Conservation (phyloP, 2,888 invertebrate genomes). For the Ormyrus labotus region DNA sequence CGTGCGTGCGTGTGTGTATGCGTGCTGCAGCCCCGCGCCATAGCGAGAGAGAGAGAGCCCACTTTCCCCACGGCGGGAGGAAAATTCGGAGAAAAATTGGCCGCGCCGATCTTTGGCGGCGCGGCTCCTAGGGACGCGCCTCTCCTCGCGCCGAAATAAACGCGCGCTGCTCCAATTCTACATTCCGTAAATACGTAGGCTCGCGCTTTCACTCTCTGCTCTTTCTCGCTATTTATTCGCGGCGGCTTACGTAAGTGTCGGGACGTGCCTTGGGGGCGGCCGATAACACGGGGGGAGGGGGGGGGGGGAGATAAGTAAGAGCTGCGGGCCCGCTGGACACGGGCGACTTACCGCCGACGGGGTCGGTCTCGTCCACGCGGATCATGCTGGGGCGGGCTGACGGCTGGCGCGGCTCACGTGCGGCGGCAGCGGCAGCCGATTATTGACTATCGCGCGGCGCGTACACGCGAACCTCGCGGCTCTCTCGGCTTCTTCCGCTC, state of each 20-base stretch:
- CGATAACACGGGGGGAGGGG: too few species aligned
- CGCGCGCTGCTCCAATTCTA: slow-evolving; percentile 45
- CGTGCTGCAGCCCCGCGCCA: too few species aligned
- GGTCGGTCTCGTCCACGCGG: slow-evolving; percentile 92
- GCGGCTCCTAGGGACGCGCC: neutral
- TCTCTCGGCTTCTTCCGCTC: slow-evolving; percentile 19
- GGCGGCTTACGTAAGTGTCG: neutral
- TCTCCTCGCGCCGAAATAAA: slow-evolving; percentile 36
- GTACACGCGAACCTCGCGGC: slow-evolving; percentile 48
- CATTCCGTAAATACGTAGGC: slow-evolving; percentile 47
- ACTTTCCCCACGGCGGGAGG: too few species aligned
- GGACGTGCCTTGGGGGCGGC: too few species aligned
- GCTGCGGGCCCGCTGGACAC: neutral
- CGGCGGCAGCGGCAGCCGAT: slow-evolving; percentile 62
- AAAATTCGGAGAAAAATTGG: too few species aligned
- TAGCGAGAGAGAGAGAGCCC: too few species aligned
- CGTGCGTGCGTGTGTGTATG: too few species aligned
- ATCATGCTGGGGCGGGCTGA: slow-evolving; percentile 80
- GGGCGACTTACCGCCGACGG: slow-evolving; percentile 87
- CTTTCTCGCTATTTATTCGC: slow-evolving; percentile 6
- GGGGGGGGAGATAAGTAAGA: neutral
- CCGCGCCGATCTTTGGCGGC: neutral
- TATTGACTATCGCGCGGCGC: slow-evolving; percentile 67
- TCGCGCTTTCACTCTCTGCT: slow-evolving; percentile 29
- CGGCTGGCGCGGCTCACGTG: slow-evolving; percentile 4